A percentile compares a stretch with the other conserved stretches of the same genome.
phyloP scores from a whole-genome alignment of 2,888 invertebrate genomes.

The Plagiodera versicolora region DNA sequence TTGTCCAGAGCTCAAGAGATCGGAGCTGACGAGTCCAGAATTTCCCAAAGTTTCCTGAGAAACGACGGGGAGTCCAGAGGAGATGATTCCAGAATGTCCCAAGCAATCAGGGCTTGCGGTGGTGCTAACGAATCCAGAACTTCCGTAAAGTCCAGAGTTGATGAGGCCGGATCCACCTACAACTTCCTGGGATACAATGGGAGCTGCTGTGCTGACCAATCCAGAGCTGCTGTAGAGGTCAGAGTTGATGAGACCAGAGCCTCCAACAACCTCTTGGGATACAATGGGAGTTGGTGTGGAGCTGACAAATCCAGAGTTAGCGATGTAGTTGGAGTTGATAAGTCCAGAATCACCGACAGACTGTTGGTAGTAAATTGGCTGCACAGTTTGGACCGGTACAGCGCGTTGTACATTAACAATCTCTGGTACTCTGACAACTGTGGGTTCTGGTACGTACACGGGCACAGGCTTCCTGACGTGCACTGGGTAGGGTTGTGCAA shows the following conservation, averaged over 20 bases:
- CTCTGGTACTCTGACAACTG: conserved; percentile 39
- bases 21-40: background rate
- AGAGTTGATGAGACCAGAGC: background rate
- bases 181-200: background rate
- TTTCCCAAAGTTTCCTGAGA: background rate
- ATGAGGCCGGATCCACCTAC: background rate
- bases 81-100: background rate
- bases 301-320: too few species aligned
- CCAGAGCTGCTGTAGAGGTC: conserved; percentile 7
- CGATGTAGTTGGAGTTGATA: too few species aligned
- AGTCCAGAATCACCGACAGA: too few species aligned
- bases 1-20: background rate
- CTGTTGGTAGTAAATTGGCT: background rate
- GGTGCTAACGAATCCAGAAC: background rate
- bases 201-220: background rate
- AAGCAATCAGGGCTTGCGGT: background rate
- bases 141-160: conserved; percentile 3
- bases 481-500: conserved; percentile 39
- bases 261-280: background rate
- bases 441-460: conserved; percentile 40
- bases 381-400: conserved; percentile 6
- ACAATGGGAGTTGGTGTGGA: background rate
- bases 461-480: conserved; percentile 32
- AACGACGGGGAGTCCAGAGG: background rate
- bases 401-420: conserved; percentile 26